phyloP scores from a whole-genome alignment of 2,888 invertebrate species.

The Lobophora halterata region DNA sequence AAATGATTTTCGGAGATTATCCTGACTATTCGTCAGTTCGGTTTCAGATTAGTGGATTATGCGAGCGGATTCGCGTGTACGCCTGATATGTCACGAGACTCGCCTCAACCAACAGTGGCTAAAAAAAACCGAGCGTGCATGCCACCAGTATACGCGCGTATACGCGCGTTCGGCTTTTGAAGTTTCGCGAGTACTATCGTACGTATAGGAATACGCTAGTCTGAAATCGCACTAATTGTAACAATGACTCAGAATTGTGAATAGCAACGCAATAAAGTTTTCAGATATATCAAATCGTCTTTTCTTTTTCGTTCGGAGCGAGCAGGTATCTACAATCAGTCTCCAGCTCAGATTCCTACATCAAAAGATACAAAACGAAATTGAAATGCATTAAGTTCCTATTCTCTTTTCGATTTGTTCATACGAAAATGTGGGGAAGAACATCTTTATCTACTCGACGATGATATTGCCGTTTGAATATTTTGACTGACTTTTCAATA shows the following conservation, averaged over 20 bases:
- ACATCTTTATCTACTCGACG: constrained; percentile 3
- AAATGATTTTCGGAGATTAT: no score
- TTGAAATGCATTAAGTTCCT: constrained; percentile 19
- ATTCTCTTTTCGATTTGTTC: constrained; percentile 15
- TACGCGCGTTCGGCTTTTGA: no score
- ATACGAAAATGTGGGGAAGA: constrained; percentile 9
- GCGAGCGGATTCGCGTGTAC: no score
- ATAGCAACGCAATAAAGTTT: constrained; percentile 55
- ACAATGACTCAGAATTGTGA: constrained; percentile 54
- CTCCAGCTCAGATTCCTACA: constrained; percentile 10
- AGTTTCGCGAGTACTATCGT: no score
- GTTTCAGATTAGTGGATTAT: no score
- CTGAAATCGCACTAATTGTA: no score
- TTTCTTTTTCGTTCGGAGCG: constrained; percentile 41
- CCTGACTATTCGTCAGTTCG: no score
- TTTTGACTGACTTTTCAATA: constrained; percentile 2
- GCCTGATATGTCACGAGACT: no score
- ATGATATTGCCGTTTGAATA: constrained; percentile 3
- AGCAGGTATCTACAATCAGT: constrained; percentile 7
- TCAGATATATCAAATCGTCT: constrained; percentile 66
- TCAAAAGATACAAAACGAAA: constrained; percentile 16
- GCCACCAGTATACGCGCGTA: no score
- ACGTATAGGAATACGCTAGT: no score
- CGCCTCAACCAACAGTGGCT: no score
- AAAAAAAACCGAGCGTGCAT: no score